Evolutionary conservation across 2,888 invertebrate species (phyloP), one percentile per base, ranked within the genome.

Genomic region (Agrilus cyanescens): DNA sequence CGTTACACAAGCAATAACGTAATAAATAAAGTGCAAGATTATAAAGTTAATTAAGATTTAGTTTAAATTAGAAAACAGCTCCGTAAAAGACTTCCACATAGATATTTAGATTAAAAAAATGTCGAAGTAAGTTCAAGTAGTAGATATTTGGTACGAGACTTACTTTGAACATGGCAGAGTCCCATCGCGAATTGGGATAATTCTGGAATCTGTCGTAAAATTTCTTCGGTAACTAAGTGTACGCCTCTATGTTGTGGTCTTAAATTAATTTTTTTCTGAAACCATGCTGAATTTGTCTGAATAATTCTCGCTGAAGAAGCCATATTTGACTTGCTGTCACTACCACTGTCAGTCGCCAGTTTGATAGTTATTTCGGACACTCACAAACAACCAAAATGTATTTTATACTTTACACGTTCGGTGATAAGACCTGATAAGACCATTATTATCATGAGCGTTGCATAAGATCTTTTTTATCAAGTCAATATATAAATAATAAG

Each of bases 231-330:
- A 60, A 96, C 90, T 62, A 95, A 79, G 75, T 96, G 95, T 66
- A 95, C 93, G 63, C 95, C 95, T 67, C 95, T 79, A 71, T 91
- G 91, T 72, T 93, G 93, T 62, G 94, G 90, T 70, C 91, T 79
- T 70, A 96, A 79, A 73, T 90, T 89, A 69, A 96, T 85, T 76
- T 93, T 93, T 72, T 88, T 85, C 75, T 96, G 95, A 78, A 91
- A 91, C 95, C 95, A 96, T 73, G 93, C 91, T 69, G 90, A 88
- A 72, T 91, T 91, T 68, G 87, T 86, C 78, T 90, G 90, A 72
- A 91, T 84, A 70, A 88, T 89, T 74, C 84, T 66, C 63, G 74
- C 74, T 72, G 85, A 84, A 71, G 85, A 85, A 78, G 85, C 85
- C 85, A 85, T 85, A 77, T 75, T 80, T 64, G 67, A 67, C 65